These are phyloP conservation scores for Platysteira castanea DNA, from an alignment of 2,113 vertebrate species.

Conservation along the genomic window DNA sequence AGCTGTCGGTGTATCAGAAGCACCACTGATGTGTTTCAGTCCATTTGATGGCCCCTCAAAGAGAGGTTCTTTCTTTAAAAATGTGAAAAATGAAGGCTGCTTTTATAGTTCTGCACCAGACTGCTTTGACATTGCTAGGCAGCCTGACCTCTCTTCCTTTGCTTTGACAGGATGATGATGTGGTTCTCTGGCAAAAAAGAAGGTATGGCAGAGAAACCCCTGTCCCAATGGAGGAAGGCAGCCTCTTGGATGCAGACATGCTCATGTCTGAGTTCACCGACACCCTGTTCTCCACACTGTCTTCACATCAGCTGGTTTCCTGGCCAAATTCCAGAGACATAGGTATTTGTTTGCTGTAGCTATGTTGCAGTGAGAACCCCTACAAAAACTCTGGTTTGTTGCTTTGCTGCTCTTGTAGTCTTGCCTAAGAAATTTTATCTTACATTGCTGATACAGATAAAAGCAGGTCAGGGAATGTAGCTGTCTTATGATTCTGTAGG, in stretches of 20 bases:
- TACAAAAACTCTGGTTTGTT: background rate
- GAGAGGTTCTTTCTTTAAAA: background rate
- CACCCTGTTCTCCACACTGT: constrained; percentile 93
- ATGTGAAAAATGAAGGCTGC: background rate
- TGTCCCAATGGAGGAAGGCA: constrained; percentile 93
- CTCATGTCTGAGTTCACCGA: constrained; percentile 95
- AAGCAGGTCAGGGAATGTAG: background rate
- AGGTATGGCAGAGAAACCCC: constrained; percentile 80
- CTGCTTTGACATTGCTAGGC: background rate
- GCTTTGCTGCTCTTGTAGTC: background rate
- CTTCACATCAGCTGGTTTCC: constrained; percentile 87
- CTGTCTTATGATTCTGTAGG: background rate
- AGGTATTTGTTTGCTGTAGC: constrained; percentile 71
- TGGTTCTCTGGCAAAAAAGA: constrained; percentile 71
- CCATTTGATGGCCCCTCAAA: background rate
- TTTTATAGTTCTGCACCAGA: background rate
- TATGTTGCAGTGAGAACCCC: background rate
- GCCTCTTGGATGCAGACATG: constrained; percentile 91
- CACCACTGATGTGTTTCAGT: background rate
- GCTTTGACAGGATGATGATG: constrained; percentile 85
- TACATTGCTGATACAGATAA: background rate
- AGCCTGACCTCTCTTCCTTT: constrained; percentile 18
- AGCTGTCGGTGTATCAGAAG: background rate
- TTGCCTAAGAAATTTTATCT: background rate
- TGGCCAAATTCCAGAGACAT: constrained; percentile 94